A percentile compares a stretch with the other conserved stretches of the same genome.
phyloP scores from a whole-genome alignment of 2,888 invertebrate genomes.

The Metacarcinus magister region DNA sequence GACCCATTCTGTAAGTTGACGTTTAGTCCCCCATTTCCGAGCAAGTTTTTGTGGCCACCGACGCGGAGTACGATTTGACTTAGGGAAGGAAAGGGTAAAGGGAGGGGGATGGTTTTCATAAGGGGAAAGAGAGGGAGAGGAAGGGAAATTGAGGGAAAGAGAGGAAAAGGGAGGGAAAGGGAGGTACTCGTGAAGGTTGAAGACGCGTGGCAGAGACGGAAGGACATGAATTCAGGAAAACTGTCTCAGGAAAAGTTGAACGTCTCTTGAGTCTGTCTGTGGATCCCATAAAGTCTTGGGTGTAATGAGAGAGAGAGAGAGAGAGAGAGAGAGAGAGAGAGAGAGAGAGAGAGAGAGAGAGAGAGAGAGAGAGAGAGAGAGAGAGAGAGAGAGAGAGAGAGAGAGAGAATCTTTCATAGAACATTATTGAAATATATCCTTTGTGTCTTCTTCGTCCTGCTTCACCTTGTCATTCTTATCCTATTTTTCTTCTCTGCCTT shows the following conservation, averaged over 20 bases:
- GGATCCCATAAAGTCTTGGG: neutral
- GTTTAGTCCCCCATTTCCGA: neutral
- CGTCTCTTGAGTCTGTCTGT: neutral
- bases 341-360: constrained; percentile 3
- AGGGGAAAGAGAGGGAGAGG: neutral
- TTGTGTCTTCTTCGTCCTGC: too few species aligned
- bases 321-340: constrained; percentile 26
- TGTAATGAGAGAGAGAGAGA: constrained; percentile 12
- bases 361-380: too few species aligned
- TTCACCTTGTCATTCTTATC: too few species aligned
- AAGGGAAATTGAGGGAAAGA: too few species aligned
- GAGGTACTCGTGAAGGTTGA: neutral
- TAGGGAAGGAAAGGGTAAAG: neutral
- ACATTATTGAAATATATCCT: too few species aligned
- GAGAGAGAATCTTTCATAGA: too few species aligned
- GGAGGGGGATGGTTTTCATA: neutral
- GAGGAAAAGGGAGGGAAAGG: neutral
- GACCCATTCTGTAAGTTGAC: neutral
- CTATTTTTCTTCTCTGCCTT: too few species aligned
- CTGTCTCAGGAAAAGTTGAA: neutral
- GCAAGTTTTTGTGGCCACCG: neutral
- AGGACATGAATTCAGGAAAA: neutral
- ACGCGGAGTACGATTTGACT: neutral
- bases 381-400: too few species aligned
- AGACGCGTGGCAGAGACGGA: neutral